Evolutionary conservation across 2,888 invertebrate genomes (phyloP).

Genomic region (Nipponacmea schrenckii): DNA sequence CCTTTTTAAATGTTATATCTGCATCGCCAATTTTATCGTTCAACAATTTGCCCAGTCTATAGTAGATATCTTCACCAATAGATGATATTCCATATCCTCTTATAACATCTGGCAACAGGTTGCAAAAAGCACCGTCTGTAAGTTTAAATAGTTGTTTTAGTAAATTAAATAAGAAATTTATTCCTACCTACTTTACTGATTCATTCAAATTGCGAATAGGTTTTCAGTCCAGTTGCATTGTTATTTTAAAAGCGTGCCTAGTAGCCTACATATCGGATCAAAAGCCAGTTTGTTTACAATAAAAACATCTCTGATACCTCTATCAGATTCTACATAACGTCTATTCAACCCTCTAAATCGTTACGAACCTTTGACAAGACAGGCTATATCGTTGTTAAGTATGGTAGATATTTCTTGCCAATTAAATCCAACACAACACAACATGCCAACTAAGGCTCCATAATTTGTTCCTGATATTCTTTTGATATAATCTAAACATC

Average conservation of each 20-base stretch:
- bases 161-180: too few species aligned
- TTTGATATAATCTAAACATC: background rate
- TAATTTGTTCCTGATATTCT: background rate
- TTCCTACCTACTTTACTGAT: too few species aligned
- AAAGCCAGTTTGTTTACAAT: too few species aligned
- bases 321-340: too few species aligned
- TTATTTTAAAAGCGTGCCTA: too few species aligned
- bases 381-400: background rate
- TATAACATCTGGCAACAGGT: constrained; percentile 27
- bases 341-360: too few species aligned
- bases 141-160: too few species aligned
- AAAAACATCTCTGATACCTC: too few species aligned
- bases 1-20: constrained; percentile 44
- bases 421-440: background rate
- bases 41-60: constrained; percentile 36
- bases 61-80: constrained; percentile 27
- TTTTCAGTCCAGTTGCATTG: too few species aligned
- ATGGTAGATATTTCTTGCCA: background rate
- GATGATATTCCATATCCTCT: constrained; percentile 28
- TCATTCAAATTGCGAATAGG: too few species aligned
- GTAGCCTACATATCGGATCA: too few species aligned
- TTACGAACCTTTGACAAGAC: background rate
- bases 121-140: constrained; percentile 19
- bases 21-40: constrained; percentile 28
- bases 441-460: background rate